Evolutionary conservation across 2,888 invertebrate genomes (phyloP).

Genomic region (Athalia rosae): DNA sequence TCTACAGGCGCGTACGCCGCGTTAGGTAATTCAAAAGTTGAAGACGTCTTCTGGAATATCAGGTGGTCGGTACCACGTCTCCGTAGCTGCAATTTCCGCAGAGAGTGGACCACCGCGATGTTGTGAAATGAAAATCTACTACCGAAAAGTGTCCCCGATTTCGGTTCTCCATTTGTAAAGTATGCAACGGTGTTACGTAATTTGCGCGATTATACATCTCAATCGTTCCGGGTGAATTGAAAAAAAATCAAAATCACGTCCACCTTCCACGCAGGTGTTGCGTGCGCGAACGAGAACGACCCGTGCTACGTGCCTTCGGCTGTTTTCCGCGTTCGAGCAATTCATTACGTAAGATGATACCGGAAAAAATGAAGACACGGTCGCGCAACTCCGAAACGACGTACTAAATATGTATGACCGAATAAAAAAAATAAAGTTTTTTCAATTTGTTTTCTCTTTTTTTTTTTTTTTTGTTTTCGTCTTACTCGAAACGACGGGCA

Average conservation of each 20-base stretch:
- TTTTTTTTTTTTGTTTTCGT: too few relatives aligned
- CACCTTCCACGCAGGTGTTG: neutral
- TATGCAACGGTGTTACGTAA: constrained; percentile 24
- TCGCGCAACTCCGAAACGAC: too few relatives aligned
- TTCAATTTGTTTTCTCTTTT: too few relatives aligned
- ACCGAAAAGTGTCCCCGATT: constrained; percentile 22
- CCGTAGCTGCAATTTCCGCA: neutral
- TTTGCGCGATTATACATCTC: neutral
- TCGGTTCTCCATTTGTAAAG: constrained; percentile 30
- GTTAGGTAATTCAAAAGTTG: constrained; percentile 24
- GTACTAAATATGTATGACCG: too few relatives aligned
- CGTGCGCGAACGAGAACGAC: neutral
- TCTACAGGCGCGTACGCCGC: constrained; percentile 14
- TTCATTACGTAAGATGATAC: too few relatives aligned
- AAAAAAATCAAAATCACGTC: neutral
- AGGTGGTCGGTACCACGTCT: constrained; percentile 17
- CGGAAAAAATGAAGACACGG: too few relatives aligned
- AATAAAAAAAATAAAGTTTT: too few relatives aligned
- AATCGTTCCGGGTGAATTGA: neutral
- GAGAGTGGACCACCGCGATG: constrained; percentile 23
- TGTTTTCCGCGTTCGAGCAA: too few relatives aligned
- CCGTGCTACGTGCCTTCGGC: neutral
- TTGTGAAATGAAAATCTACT: constrained; percentile 39
- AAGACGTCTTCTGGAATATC: constrained; percentile 20
- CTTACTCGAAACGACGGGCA: neutral